Evolutionary conservation across 2,888 invertebrate species (phyloP), one percentile per base, ranked within the genome.

Genomic region (Pelosia muscerda): DNA sequence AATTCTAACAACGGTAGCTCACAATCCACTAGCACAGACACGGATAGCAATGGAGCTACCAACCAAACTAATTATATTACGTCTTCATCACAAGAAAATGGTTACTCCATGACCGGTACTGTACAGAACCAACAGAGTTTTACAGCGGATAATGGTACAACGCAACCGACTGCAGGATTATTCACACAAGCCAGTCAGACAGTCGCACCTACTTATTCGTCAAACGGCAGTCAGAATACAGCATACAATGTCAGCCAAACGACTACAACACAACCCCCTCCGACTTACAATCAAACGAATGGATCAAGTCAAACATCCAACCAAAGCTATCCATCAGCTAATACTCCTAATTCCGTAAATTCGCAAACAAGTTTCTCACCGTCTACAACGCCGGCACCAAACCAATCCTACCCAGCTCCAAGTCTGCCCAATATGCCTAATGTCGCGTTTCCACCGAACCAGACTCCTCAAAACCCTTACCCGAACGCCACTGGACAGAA

Each of bases 401-500:
- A 88, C 58, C 93, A 92, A 58, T 80, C 84, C 0, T 94, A 94
- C 66, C 86, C 90, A 0, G 72, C 86, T 3, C 71, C 87, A 55
- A 88, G 86, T 68, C 81, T 91, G 42, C 87, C 90, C 0, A 90
- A 81, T 71, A 88, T 93, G 89, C 88, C 91, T 0, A 93, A 89
- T 58, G 86, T 93, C 31, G 86, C 83, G 0, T 93, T 89, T 62
- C 90, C 91, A 10, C 89, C 90, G 0, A 90, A 86, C 60, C 93
- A 91, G 69, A 84, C 72, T 22, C 79, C 84, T 19, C 88, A 88
- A 64, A 94, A 93, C 70, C 94, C 93, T 0, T 94, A 94, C 65
- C 94, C 94, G 0, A 94, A 94, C 66, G 94, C 94, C 2, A 93
- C 94, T 0, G 94, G 94, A 0, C 94, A 94, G 65, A 94, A 94